Base-by-base conservation (phyloP, 2,113 vertebrate species). In the Tursiops truncatus region DNA sequence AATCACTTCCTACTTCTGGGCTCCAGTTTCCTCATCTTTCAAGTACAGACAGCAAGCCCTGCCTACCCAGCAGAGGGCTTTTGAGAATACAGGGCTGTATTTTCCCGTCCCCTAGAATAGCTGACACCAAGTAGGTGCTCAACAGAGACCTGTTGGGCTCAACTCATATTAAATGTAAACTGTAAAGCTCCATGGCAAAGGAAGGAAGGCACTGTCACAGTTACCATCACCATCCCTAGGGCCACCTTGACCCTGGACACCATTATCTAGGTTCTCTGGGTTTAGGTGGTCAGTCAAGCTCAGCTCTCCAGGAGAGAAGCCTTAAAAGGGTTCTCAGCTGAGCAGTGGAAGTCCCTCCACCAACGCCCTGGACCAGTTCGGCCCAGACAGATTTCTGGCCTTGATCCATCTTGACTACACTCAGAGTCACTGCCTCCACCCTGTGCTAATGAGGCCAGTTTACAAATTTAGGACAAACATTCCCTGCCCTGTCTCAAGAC, bases 1-100 rank as follows among this genome's bases (percentile, higher is more conserved):
- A 96, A 91, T 77, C 67, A 94, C 82, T 94, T 97, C 89, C 67
- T 93, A 88, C 62, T 91, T 94, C 74, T 44, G 95, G 89, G 41
- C 86, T 97, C 73, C 38, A 62, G 31, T 80, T 92, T 86, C 86
- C 68, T 89, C 33, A 77, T 74, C 91, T 96, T 93, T 77, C 38
- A 92, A 89, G 67, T 33, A 79, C 23, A 89, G 62, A 79, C 3
- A 90, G 79, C 65, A 89, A 94, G 68, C 36, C 41, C 33, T 93
- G 63, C 41, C 89, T 87, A 65, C 74, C 50, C 36, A 91, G 67
- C 53, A 77, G 21, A 77, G n/a, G 18, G 71, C 41, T 83, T 96
- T 50, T 87, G 68, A 91, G 83, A 92, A 79, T 18, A 62, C 18
- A 44, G 25, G 36, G 33, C 65, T 26, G 0, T 47, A 63, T 76